These are phyloP conservation scores for Caenorhabditis angaria DNA, from an alignment of 2,888 invertebrate genomes.

Conservation along the genomic window DNA sequence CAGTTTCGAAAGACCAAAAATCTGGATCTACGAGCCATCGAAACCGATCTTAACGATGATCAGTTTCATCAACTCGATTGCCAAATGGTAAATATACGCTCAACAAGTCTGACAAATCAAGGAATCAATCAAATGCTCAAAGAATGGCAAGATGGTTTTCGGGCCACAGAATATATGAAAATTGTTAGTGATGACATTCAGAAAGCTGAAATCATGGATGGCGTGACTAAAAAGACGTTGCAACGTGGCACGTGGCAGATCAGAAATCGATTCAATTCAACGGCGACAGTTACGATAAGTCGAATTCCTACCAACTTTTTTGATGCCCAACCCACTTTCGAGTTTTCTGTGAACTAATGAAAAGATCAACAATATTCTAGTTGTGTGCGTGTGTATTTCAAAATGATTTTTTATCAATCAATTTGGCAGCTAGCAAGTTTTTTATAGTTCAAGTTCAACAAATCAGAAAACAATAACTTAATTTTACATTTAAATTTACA, in stretches of 20 bases:
- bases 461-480: too few relatives aligned
- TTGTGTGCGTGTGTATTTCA: too few relatives aligned
- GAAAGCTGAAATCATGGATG: conserved; percentile 40
- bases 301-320: conserved; percentile 28
- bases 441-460: too few relatives aligned
- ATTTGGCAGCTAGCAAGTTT: too few relatives aligned
- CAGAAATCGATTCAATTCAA: conserved; percentile 28
- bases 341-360: conserved; percentile 22
- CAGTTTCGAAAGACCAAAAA: conserved; percentile 14
- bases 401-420: too few relatives aligned
- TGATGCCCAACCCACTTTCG: conserved; percentile 37
- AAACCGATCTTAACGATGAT: conserved; percentile 27
- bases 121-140: conserved; percentile 36
- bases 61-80: conserved; percentile 30
- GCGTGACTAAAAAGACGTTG: conserved; percentile 30
- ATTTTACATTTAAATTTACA: too few relatives aligned
- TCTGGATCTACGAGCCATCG: conserved; percentile 28
- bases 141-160: conserved; percentile 39
- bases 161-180: conserved; percentile 32
- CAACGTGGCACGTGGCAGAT: conserved; percentile 40
- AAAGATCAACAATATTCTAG: too few relatives aligned
- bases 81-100: conserved; percentile 15
- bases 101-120: conserved; percentile 22
- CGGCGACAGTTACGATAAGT: conserved; percentile 33
- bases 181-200: conserved; percentile 35